These are phyloP conservation scores for Mechanitis mazaeus DNA, from an alignment of 2,888 invertebrate species.

Conservation along the genomic window DNA sequence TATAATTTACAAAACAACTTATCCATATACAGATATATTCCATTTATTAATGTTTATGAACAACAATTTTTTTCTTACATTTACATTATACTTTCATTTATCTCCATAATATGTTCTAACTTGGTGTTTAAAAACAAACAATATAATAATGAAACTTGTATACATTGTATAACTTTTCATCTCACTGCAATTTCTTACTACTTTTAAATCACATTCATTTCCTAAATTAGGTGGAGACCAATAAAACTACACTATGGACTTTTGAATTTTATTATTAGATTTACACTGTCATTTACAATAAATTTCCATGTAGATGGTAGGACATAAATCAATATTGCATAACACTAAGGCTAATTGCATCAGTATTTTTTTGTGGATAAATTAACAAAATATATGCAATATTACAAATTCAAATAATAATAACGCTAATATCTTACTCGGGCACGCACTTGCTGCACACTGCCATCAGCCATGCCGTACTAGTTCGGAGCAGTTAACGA, in stretches of 20 bases:
- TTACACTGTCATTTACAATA: conserved; percentile 78
- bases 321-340: conserved; percentile 77
- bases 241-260: conserved; percentile 65
- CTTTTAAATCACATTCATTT: background rate
- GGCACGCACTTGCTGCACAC: conserved; percentile 61
- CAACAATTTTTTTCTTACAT: too few species aligned
- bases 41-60: too few species aligned
- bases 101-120: too few species aligned
- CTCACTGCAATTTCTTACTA: too few species aligned
- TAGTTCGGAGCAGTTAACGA: conserved; percentile 40
- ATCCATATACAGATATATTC: too few species aligned
- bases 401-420: conserved; percentile 74
- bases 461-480: conserved; percentile 39
- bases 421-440: conserved; percentile 76
- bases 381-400: conserved; percentile 75
- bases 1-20: too few species aligned
- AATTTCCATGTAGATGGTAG: conserved; percentile 76
- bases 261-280: conserved; percentile 77
- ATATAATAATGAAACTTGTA: too few species aligned
- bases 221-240: conserved; percentile 20
- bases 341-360: conserved; percentile 77
- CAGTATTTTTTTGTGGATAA: conserved; percentile 74
- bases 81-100: too few species aligned
- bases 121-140: too few species aligned
- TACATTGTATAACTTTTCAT: too few species aligned